A percentile compares a stretch with the other conserved stretches of the same genome.
These are phyloP conservation scores for Sphenopsis melanotis DNA, from an alignment of 2,797 vertebrate genomes.

Conservation along the genomic window DNA sequence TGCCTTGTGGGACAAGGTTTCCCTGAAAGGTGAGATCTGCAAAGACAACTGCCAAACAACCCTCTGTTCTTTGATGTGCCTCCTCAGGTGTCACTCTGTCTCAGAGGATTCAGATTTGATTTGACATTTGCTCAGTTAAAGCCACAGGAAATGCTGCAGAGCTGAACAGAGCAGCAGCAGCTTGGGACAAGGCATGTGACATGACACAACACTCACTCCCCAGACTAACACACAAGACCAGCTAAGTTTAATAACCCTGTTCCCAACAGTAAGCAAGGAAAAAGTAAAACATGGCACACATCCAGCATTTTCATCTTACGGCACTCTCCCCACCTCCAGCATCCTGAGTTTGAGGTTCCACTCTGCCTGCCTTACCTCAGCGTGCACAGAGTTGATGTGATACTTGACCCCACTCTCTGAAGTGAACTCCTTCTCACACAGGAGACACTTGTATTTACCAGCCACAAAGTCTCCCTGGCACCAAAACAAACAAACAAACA, in stretches of 20 bases:
- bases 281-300: not conserved
- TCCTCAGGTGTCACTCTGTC: not conserved
- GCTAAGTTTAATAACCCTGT: not conserved
- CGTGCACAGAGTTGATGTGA: conserved; percentile 93
- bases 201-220: not conserved
- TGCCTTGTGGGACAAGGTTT: not conserved
- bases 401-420: conserved; percentile 97
- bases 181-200: not conserved
- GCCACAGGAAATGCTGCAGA: not conserved
- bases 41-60: not conserved
- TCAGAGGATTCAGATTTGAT: not conserved
- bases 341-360: not conserved
- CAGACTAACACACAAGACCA: not conserved
- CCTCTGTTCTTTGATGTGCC: not conserved
- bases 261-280: not conserved
- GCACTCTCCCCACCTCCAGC: not conserved
- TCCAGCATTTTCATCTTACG: not conserved
- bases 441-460: conserved; percentile 91
- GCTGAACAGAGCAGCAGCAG: not conserved
- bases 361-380: conserved; percentile 79
- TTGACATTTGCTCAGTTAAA: not conserved
- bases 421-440: conserved; percentile 93
- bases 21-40: not conserved
- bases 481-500: not conserved
- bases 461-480: conserved; percentile 90